These are phyloP conservation scores for Glaucomys volans DNA, from an alignment of 2,113 vertebrate genomes.

Conservation along the genomic window DNA sequence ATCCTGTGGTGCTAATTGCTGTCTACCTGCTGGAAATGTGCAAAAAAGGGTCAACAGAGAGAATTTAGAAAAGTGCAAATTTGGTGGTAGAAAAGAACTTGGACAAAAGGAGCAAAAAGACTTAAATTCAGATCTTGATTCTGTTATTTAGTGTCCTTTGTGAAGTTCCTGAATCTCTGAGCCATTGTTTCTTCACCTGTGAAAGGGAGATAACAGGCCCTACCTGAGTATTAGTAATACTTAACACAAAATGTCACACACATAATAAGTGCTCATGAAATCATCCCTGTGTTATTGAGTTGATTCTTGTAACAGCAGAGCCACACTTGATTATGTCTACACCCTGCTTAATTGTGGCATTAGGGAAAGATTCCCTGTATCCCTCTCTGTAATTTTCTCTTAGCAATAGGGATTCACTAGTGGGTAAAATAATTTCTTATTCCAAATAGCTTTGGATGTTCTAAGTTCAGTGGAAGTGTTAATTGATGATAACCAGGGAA, in stretches of 20 bases:
- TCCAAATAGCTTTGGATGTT: not conserved
- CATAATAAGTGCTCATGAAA: not conserved
- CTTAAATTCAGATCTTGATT: not conserved
- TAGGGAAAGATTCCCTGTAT: not conserved
- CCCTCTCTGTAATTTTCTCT: not conserved
- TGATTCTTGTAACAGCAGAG: not conserved
- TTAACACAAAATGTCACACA: not conserved
- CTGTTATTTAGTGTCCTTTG: not conserved
- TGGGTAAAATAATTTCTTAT: slow-evolving; percentile 5
- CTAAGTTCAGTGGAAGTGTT: slow-evolving; percentile 37
- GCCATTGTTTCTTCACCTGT: not conserved
- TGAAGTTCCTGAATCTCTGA: not conserved
- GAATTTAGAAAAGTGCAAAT: not conserved
- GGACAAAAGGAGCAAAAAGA: not conserved
- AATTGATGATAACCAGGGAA: slow-evolving; percentile 28
- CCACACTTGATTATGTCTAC: not conserved
- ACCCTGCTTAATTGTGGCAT: not conserved
- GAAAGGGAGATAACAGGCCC: not conserved
- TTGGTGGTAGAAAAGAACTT: not conserved
- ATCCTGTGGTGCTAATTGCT: not conserved
- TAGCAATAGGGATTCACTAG: not conserved
- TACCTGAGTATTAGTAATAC: not conserved
- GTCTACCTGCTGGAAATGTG: not conserved
- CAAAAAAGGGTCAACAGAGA: not conserved
- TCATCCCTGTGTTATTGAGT: not conserved